A percentile compares a stretch with the other conserved stretches of the same genome.
phyloP scores from a whole-genome alignment of 1,140 invertebrate genomes.

The Bursaphelenchus mucronatus region DNA sequence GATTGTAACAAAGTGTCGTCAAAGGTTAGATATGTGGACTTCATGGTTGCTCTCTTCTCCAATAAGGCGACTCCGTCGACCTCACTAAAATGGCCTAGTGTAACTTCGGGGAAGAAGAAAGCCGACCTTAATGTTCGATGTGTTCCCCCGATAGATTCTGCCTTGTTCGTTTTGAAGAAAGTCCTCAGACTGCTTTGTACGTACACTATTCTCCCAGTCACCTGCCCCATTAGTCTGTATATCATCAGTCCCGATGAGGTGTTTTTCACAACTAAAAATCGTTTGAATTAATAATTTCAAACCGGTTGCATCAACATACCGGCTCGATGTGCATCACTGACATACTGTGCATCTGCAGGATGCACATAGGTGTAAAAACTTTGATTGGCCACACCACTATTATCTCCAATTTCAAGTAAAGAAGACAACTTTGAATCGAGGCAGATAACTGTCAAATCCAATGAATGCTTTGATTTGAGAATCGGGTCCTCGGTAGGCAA shows the following conservation, averaged over 20 bases:
- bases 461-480: conserved; percentile 98
- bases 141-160: conserved; percentile 95
- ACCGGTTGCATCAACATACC: conserved; percentile 68
- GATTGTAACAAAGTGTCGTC: conserved; percentile 49
- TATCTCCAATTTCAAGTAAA: conserved; percentile 29
- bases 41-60: conserved; percentile 39
- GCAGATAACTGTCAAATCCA: conserved; percentile 86
- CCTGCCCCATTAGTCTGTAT: conserved; percentile 73
- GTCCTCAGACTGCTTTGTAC: conserved; percentile 90
- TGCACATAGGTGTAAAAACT: conserved; percentile 83
- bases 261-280: conserved; percentile 84
- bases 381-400: conserved; percentile 63
- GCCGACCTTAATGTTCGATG: conserved; percentile 66
- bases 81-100: conserved; percentile 33
- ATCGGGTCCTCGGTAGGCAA: conserved; percentile 89
- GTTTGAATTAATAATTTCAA: conserved; percentile 16
- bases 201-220: conserved; percentile 85
- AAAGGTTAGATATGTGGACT: conserved; percentile 45
- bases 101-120: conserved; percentile 12
- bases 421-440: conserved; percentile 72
- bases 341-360: conserved; percentile 91
- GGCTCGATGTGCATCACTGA: conserved; percentile 97
- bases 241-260: conserved; percentile 96
- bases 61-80: conserved; percentile 46
- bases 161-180: conserved; percentile 98